Conservation (phyloP, 2,113 vertebrate species). For the Eclectus roratus region DNA sequence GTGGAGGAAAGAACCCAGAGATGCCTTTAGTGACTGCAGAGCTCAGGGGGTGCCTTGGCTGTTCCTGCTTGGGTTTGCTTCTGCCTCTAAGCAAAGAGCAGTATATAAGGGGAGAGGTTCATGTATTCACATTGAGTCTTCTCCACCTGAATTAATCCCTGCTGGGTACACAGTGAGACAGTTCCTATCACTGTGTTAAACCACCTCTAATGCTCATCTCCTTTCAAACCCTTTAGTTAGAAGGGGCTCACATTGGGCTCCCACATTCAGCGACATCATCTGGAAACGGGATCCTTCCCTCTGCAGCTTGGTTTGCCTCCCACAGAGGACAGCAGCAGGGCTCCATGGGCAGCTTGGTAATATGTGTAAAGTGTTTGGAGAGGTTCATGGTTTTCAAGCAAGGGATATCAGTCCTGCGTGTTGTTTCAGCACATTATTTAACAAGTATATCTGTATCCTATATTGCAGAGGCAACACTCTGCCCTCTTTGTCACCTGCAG, state of each 20-base stretch:
- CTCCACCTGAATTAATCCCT: not conserved
- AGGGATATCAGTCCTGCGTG: not conserved
- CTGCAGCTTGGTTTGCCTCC: not conserved
- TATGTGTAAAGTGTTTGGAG: fast-evolving
- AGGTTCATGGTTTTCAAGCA: not conserved
- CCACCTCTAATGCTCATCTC: fast-evolving
- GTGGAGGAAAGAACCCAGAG: not conserved
- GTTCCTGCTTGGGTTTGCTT: not conserved
- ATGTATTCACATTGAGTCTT: not conserved
- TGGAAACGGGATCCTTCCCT: not conserved
- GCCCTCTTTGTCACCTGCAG: not conserved
- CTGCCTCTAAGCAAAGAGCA: not conserved
- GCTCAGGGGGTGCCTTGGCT: not conserved
- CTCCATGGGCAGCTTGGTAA: not conserved
- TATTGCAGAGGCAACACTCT: not conserved
- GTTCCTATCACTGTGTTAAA: not conserved
- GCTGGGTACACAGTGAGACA: not conserved
- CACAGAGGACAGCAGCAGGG: not conserved
- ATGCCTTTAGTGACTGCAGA: not conserved
- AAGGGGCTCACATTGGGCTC: not conserved
- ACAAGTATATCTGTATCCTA: not conserved
- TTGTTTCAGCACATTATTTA: not conserved
- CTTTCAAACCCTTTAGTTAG: not conserved
- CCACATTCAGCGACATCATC: not conserved
- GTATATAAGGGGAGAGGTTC: not conserved